Conservation (phyloP, 2,888 invertebrate genomes). For the Mythimna impura region DNA sequence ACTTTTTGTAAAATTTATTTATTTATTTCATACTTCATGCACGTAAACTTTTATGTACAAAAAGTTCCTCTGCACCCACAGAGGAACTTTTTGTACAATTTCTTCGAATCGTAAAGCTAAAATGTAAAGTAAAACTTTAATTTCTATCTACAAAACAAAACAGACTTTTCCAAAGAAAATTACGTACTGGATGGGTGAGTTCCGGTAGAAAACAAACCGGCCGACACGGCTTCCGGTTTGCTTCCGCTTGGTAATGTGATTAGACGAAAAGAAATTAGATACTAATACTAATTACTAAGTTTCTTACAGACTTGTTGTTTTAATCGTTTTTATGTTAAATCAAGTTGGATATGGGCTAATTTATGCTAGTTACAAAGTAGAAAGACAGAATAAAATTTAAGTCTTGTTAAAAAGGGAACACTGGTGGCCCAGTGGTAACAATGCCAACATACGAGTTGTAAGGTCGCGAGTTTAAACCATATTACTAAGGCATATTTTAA, state of each 20-base stretch:
- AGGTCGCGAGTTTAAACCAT: no score
- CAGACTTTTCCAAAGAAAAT: constrained; percentile 28
- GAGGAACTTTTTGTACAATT: no score
- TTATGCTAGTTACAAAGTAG: not conserved
- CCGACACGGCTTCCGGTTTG: constrained; percentile 7
- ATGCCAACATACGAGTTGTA: no score
- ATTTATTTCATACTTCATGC: no score
- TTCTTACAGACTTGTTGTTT: constrained; percentile 28
- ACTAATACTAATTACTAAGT: constrained; percentile 36
- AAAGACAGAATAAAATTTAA: not conserved
- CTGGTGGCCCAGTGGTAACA: no score
- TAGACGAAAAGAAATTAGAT: constrained; percentile 44
- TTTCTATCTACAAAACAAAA: not conserved
- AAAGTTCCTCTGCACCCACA: no score
- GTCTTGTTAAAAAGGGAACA: no score
- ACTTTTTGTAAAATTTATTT: no score
- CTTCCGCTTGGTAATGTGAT: constrained; percentile 46
- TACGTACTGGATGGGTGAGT: not conserved
- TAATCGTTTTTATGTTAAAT: constrained; percentile 13
- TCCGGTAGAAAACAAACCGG: constrained; percentile 42
- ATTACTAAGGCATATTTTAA: no score
- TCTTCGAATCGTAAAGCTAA: not conserved
- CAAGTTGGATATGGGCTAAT: constrained; percentile 5
- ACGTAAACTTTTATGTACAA: no score
- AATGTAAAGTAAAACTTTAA: no score